Evolutionary conservation across 1,140 invertebrate genomes (phyloP).

Genomic region (Aethina tumida): DNA sequence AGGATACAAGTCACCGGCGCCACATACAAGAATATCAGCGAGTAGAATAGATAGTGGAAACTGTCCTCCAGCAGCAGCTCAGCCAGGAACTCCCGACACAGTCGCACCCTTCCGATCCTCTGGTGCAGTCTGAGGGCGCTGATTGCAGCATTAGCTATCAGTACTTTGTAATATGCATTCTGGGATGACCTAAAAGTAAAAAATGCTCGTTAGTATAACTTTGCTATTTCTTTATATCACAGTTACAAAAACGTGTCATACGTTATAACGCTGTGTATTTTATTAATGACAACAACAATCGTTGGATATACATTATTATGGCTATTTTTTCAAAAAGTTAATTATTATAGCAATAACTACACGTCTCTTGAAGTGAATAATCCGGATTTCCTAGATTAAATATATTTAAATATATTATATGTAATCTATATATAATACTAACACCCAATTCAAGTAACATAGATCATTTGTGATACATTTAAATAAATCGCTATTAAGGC

Average conservation of each 20-base stretch:
- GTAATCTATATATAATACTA: too few species aligned
- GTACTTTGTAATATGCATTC: conserved; percentile 81
- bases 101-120: conserved; percentile 68
- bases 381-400: too few species aligned
- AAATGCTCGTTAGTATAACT: conserved; percentile 15
- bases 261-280: neutral
- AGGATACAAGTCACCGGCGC: conserved; percentile 82
- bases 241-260: conserved; percentile 7
- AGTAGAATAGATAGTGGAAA: conserved; percentile 92
- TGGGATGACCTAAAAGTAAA: conserved; percentile 59
- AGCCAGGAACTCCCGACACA: conserved; percentile 72
- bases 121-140: conserved; percentile 91
- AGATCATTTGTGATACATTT: too few species aligned
- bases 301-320: conserved; percentile 2
- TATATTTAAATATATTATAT: too few species aligned
- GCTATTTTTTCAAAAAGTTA: neutral
- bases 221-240: conserved; percentile 7
- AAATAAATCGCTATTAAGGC: too few species aligned
- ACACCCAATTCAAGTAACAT: too few species aligned
- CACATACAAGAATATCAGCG: conserved; percentile 85
- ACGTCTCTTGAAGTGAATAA: too few species aligned
- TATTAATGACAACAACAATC: conserved; percentile 3
- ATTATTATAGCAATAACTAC: conserved; percentile 3
- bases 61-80: conserved; percentile 83
- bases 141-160: conserved; percentile 85